These are phyloP conservation scores for Anhinga anhinga DNA, from an alignment of 2,113 vertebrate species.

Conservation along the genomic window DNA sequence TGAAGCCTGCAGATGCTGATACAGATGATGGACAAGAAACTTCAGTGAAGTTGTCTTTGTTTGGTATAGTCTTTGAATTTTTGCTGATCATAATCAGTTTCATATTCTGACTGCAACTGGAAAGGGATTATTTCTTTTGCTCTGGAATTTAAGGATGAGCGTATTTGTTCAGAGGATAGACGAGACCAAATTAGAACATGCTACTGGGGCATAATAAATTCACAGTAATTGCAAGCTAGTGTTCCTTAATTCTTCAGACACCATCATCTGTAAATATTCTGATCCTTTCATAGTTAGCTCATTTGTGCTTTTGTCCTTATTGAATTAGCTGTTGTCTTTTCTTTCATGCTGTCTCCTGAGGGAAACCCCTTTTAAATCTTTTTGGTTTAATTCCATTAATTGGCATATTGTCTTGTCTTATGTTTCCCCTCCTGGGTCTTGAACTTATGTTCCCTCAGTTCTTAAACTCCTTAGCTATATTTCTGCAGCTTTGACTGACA, in stretches of 20 bases:
- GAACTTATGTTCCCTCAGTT: constrained; percentile 65
- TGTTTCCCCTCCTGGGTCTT: constrained; percentile 65
- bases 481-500: constrained; percentile 71
- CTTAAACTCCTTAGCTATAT: constrained; percentile 63
- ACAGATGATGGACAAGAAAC: constrained; percentile 39
- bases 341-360: constrained; percentile 67
- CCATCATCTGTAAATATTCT: constrained; percentile 71
- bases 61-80: constrained; percentile 48
- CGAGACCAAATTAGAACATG: constrained; percentile 41
- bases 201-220: constrained; percentile 64
- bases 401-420: constrained; percentile 73
- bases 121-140: constrained; percentile 67
- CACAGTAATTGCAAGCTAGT: constrained; percentile 58
- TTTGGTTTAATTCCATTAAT: constrained; percentile 77
- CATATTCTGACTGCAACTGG: constrained; percentile 30
- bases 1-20: constrained; percentile 23
- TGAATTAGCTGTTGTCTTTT: constrained; percentile 72
- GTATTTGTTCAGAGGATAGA: constrained; percentile 58
- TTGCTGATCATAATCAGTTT: constrained; percentile 65
- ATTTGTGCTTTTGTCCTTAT: constrained; percentile 70
- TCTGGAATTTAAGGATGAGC: constrained; percentile 55
- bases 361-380: constrained; percentile 64
- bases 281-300: constrained; percentile 62
- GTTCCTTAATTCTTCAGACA: constrained; percentile 71
- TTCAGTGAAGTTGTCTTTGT: constrained; percentile 45